phyloP scores from a whole-genome alignment of 2,888 invertebrate species.

The Stenurella melanura region DNA sequence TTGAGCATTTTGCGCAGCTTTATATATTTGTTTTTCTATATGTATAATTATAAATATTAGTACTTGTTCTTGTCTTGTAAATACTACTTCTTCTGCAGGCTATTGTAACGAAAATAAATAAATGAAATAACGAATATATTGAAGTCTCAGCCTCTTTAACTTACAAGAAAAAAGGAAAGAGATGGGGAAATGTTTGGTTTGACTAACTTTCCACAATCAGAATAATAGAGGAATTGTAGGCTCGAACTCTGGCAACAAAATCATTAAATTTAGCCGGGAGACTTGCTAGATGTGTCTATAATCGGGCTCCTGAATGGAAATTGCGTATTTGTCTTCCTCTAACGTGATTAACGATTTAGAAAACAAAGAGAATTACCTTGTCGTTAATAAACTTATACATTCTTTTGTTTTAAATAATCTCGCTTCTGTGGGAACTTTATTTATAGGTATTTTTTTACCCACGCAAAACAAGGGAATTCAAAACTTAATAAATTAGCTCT shows the following conservation, averaged over 20 bases:
- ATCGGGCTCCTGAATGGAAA: slow-evolving; percentile 22
- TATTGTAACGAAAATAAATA: too few relatives aligned
- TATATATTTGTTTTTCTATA: too few relatives aligned
- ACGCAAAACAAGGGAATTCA: neutral
- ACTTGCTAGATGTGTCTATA: slow-evolving; percentile 20
- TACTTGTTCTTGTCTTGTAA: too few relatives aligned
- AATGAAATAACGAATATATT: slow-evolving; percentile 1
- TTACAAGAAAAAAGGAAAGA: slow-evolving; percentile 8
- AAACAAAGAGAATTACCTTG: slow-evolving; percentile 8
- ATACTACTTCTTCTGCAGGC: too few relatives aligned
- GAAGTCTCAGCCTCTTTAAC: neutral
- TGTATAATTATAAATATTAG: too few relatives aligned
- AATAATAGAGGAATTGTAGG: slow-evolving; percentile 33
- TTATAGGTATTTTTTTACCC: neutral
- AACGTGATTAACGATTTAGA: slow-evolving; percentile 33
- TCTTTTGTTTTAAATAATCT: neutral
- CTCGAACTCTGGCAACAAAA: slow-evolving; percentile 16
- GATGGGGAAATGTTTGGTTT: slow-evolving; percentile 8
- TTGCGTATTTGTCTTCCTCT: slow-evolving; percentile 31
- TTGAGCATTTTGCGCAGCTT: too few relatives aligned
- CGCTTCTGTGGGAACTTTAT: neutral
- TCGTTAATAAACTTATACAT: slow-evolving; percentile 7
- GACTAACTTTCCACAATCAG: slow-evolving; percentile 30
- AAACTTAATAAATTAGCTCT: neutral
- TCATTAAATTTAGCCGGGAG: slow-evolving; percentile 28